Base-by-base conservation (phyloP, 2,797 vertebrate species). In the Oryzias sinensis region DNA sequence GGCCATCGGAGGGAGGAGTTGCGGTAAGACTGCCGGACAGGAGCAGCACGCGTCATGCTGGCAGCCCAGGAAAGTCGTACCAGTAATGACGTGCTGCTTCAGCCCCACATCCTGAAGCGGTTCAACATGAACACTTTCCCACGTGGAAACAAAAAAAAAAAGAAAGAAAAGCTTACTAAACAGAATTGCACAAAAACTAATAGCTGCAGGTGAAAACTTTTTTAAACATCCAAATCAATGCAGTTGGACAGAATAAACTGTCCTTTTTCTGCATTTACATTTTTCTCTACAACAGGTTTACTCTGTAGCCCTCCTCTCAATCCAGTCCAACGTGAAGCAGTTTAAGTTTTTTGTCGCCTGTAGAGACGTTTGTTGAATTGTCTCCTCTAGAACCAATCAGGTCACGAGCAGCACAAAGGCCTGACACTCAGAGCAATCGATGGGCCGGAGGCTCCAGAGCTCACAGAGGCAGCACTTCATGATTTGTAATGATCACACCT, bases 381-480 rank as follows among this genome's bases (percentile, higher is more conserved):
- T 37, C 33, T 37, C 3, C 9, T 37, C 9, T 37, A 11, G 33
- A 37, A 11, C 8, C 9, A 13, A 13, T 37, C 33, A 13, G 29
- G 29, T 33, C 29, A 9, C 3, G 29, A 33, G 33, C 33, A 37
- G 33, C 33, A 37, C 9, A 33, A 27, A 33, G 7, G 7, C 29
- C 42, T 4, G 42, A n/a, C 16, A 0, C 16, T 16, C 16, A 1
- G 14, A 16, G 43, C 2, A 6, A 9, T 44, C 6, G 43, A 6
- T 16, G 16, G 5, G 17, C n/a, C 6, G 43, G 17, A 20, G 16
- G 20, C 20, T 20, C 44, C 44, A n/a, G 44, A 46, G 44, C 44
- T 46, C 44, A 20, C 44, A 13, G 86, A 43, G 74, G 66, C 1
- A 83, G 72, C 56, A 58, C 44, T 2, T 46, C 16, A 46, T 20